Evolutionary conservation across 2,797 vertebrate species (phyloP), one percentile per base, ranked within the genome.

Genomic region (Amblyopsis hoosieri): DNA sequence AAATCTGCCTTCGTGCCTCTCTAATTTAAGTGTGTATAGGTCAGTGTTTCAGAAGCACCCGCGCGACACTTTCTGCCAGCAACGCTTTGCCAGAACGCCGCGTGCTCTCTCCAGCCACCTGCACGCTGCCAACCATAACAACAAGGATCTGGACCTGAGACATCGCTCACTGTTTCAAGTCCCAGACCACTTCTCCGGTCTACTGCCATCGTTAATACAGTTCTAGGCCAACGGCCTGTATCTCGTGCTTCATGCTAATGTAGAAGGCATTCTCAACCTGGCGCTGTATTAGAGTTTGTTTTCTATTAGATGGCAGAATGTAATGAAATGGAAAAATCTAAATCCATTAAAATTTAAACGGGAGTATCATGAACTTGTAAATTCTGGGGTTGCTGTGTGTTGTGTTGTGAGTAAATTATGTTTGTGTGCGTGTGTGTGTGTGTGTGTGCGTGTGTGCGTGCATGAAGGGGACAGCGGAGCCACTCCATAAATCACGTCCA

Each of bases 1-100:
- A 0, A 1, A 69, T 3, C 63, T 85, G 58, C 67, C 62, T 64
- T 37, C 23, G 51, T 65, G 59, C 17, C 71, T 76, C 46, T 69
- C 60, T 3, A 69, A 72, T 12, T 53, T 75, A 56, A 94, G 80
- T 3, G 55, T 81, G 67, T 94, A 94, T 68, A 76, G 75, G 37
- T 69, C 85, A 0, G 86, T 90, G 12, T 95, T 90, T 71, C 77
- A 75, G 62, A 80, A 55, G 14, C 91, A 84, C 5, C 87, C 82
- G 0, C 42, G 51, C 42, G 71, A 79, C 0, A 72, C 92, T 47
- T 71, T 91, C 60, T 71, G 65, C 61, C 75, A 71, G 55, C 15
- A 46, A 62, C 80, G 13, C 57, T 76, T 50, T 59, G 69, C 90
- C 80, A 78, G 78, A 60, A 69, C 85, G 45, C 79, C 80, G 23